Base-by-base conservation (phyloP, 2,113 vertebrate genomes). In the Hystrix brachyura region DNA sequence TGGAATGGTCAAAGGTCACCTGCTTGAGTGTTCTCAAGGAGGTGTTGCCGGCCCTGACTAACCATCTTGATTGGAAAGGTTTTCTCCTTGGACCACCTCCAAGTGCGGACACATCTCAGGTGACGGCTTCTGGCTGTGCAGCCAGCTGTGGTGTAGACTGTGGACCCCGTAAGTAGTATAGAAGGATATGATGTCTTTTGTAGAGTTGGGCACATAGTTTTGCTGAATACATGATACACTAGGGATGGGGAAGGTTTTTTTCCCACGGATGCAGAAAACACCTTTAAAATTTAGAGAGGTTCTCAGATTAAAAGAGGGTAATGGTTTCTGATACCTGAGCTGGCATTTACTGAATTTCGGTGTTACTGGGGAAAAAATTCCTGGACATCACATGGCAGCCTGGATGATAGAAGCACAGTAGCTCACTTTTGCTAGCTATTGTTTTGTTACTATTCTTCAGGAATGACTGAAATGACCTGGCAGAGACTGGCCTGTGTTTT, bases 1-100 rank as follows among this genome's bases (percentile, higher is more conserved):
- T 91, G 90, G 92, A 97, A 90, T 95, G 95, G 69, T 89, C 96
- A 91, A 97, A 94, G 95, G 21, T 95, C 95, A 98, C 97, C 96
- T 98, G 95, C 95, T 87, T 62, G 95, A 95, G 92, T 96, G 51
- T 88, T 97, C 87, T 97, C 57, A 74, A 92, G 92, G 90, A 97
- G 59, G 19, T 67, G 74, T 85, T 9, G 1, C 69, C 96, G 93
- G 23, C 67, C 21, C 18, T 15, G 74, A 79, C 27, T 62, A 90
- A 91, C 32, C 71, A 18, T 94, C 91, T 94, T 84, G 21, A 81
- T 90, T 60, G 84, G 60, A 95, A 88, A 11, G 9, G 18, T n/a
- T 96, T 96, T 87, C 69, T 93, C 25, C 21, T 7, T 90, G 46
- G 32, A 29, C 43, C 27, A 82, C 38, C 4, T 96, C 71, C 64